Percentiles rank a stretch among this genome's conserved stretches.
Evolutionary conservation across 2,888 invertebrate genomes (phyloP).

Genomic region (Cephus nigrinus): DNA sequence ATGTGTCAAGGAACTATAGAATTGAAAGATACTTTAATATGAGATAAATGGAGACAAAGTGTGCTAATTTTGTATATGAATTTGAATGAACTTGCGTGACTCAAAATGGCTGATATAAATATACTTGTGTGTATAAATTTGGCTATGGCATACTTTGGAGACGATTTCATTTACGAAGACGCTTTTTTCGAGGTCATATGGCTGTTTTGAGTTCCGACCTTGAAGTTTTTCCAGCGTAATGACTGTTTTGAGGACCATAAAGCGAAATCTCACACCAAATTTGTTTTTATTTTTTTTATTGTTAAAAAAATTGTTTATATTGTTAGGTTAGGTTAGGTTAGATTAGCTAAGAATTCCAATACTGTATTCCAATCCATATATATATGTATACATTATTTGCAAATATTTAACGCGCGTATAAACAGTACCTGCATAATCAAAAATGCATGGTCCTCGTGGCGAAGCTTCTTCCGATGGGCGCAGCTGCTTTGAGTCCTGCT

Average conservation of each 20-base stretch:
- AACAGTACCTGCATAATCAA: not conserved
- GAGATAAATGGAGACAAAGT: not conserved
- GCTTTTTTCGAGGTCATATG: too few relatives aligned
- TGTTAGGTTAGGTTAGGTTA: too few relatives aligned
- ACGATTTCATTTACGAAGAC: too few relatives aligned
- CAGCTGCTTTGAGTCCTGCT: not conserved
- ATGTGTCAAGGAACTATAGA: not conserved
- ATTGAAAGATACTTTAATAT: not conserved
- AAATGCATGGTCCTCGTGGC: not conserved
- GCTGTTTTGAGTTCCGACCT: too few relatives aligned
- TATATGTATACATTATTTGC: not conserved
- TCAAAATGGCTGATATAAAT: not conserved
- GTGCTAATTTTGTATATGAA: not conserved
- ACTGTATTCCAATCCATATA: not conserved
- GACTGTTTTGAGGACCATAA: too few relatives aligned
- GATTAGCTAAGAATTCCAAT: too few relatives aligned
- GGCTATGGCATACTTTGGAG: too few relatives aligned
- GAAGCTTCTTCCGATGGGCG: not conserved
- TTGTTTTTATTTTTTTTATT: too few relatives aligned
- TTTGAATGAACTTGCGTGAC: not conserved
- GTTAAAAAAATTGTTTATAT: too few relatives aligned
- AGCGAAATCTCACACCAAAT: too few relatives aligned
- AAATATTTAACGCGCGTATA: not conserved
- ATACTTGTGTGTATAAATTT: not conserved
- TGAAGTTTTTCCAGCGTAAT: too few relatives aligned